A percentile compares a stretch with the other conserved stretches of the same genome.
phyloP scores from a whole-genome alignment of 2,888 invertebrate species.

The Platypus cylindrus region DNA sequence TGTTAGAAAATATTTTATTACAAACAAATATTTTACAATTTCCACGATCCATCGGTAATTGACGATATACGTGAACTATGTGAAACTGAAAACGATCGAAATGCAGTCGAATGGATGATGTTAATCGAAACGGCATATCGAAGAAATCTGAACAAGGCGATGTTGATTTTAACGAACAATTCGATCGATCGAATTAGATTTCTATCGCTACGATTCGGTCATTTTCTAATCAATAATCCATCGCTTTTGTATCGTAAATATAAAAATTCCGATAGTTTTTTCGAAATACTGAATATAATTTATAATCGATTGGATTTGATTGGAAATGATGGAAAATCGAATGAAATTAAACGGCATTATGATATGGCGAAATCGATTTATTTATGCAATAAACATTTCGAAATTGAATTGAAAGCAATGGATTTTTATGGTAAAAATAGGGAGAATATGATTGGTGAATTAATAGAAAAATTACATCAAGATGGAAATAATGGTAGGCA shows the following conservation, averaged over 20 bases:
- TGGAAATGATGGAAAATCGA: background rate
- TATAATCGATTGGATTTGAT: conserved; percentile 3
- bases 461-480: no score
- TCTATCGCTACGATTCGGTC: no score
- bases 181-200: no score
- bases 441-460: no score
- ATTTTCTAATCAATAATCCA: no score
- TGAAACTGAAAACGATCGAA: conserved; percentile 5
- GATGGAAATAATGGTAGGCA: no score
- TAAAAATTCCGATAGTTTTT: no score
- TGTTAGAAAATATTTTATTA: conserved; percentile 8
- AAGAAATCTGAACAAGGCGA: no score
- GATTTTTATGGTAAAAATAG: background rate
- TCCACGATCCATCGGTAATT: conserved; percentile 5
- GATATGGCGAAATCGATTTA: conserved; percentile 4
- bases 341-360: conserved; percentile 1
- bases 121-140: no score
- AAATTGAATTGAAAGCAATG: background rate
- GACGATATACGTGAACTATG: conserved; percentile 11
- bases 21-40: conserved; percentile 9
- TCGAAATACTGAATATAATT: conserved; percentile 2
- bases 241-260: no score
- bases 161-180: no score
- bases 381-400: conserved; percentile 3
- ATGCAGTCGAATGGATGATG: conserved; percentile 4